Evolutionary conservation across 1,140 invertebrate genomes (phyloP), one percentile per base, ranked within the genome.

Genomic region (Anthonomus grandis): DNA sequence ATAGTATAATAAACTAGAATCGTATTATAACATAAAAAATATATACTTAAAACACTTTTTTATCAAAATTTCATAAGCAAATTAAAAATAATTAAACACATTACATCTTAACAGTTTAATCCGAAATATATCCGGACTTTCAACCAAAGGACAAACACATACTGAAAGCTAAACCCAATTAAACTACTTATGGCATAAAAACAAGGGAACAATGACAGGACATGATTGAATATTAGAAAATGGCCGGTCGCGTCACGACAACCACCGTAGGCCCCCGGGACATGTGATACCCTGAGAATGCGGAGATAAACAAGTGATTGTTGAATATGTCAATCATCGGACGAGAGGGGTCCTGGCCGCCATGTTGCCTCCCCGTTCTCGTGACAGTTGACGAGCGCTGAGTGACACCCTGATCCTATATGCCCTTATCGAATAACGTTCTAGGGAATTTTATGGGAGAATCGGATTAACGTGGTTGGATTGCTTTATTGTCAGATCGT

Each of bases 321-420:
- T 64, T 66, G 64, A 66, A 63, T 58, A 58, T 62, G 68, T 70
- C 68, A 68, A 67, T 70, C 68, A 65, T 59, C 66, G 62, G 52
- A 64, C 63, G 63, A 68, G 64, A 64, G 60, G 66, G 68, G 66
- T 56, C 25, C 44, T 47, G 60, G 57, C 62, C 64, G 68, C 68
- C 68, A 70, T 70, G 62, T 68, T 70, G 66, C 42, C 55, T 50
- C 31, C 44, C 42, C 42, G 31, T 34, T 21, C 41, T 25, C 12
- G 47, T 67, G 66, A 65, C 66, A 64, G 57, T 64, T 68, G 66
- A 68, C 60, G 68, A 67, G 60, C 59, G 53, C 17, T 69, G 67
- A 68, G 59, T 60, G 67, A 66, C 64, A 63, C 23, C 47, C 58
- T 55, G 57, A 44, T 45, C 53, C 62, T 62, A n/a, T n/a, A n/a